These are phyloP conservation scores for Xylocampa areola DNA, from an alignment of 2,888 invertebrate genomes.

Conservation along the genomic window DNA sequence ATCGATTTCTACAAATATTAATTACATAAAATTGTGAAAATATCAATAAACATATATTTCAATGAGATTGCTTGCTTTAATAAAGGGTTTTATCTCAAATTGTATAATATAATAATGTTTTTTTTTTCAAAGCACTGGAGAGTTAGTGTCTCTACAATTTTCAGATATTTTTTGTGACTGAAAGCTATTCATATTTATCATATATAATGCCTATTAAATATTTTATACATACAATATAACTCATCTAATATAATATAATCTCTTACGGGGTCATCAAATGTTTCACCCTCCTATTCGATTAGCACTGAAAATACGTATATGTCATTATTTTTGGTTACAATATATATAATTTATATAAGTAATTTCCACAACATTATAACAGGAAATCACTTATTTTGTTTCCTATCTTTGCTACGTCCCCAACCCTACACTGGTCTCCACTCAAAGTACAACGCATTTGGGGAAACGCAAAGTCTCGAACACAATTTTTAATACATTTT, in stretches of 20 bases:
- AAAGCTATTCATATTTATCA: conserved; percentile 6
- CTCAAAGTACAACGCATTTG: conserved; percentile 81
- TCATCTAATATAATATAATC: conserved; percentile 47
- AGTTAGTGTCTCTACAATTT: neutral
- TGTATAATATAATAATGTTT: neutral
- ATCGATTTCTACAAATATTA: no score
- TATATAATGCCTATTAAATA: conserved; percentile 33
- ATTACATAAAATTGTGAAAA: no score
- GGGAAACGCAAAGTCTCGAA: conserved; percentile 76
- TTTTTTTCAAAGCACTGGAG: neutral
- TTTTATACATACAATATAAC: conserved; percentile 44
- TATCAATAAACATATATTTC: no score
- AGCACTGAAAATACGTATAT: conserved; percentile 55
- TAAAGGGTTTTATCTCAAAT: no score
- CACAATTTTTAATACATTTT: conserved; percentile 81
- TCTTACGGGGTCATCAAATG: conserved; percentile 47
- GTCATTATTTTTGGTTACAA: conserved; percentile 40
- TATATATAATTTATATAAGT: conserved; percentile 52
- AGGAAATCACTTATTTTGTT: conserved; percentile 36
- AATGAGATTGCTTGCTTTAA: no score
- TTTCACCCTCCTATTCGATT: conserved; percentile 42
- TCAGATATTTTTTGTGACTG: no score
- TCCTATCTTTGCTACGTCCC: conserved; percentile 48
- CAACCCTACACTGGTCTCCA: conserved; percentile 59
- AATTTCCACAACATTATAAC: conserved; percentile 55